These are phyloP conservation scores for Rhadina sibilatrix DNA, from an alignment of 2,113 vertebrate species.

Conservation along the genomic window DNA sequence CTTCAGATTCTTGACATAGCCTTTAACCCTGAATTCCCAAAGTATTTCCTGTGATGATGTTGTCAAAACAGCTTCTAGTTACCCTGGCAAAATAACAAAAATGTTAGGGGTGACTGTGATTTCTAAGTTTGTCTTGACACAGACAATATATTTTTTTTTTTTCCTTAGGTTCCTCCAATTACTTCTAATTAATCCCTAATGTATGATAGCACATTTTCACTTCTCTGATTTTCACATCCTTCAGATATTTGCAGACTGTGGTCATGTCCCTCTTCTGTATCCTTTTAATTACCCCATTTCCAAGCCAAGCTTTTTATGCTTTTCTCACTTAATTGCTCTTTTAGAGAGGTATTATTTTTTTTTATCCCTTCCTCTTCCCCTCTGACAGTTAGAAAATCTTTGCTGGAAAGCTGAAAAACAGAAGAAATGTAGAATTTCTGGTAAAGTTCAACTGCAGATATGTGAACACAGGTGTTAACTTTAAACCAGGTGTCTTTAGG, in stretches of 20 bases:
- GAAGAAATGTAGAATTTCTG: not conserved
- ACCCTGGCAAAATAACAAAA: conserved; percentile 2
- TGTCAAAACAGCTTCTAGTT: conserved; percentile 21
- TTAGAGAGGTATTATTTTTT: not conserved
- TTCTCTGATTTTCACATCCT: not conserved
- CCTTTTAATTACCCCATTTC: not conserved
- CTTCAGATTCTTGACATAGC: not conserved
- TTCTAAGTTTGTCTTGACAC: not conserved
- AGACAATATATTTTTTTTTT: not conserved
- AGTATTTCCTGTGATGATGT: conserved; percentile 8
- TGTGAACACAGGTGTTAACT: not conserved
- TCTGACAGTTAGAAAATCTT: not conserved
- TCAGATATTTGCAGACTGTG: conserved; percentile 2
- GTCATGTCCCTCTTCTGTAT: not conserved
- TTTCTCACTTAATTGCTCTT: not conserved
- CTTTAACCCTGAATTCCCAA: not conserved
- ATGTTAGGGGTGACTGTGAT: not conserved
- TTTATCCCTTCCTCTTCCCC: not conserved
- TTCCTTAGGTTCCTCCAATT: conserved; percentile 13
- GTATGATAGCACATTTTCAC: not conserved
- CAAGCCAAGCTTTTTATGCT: not conserved
- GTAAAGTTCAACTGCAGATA: not conserved
- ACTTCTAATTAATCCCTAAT: conserved; percentile 12
- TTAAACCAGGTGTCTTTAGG: not conserved
- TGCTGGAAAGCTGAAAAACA: not conserved